Evolutionary conservation across 2,797 vertebrate genomes (phyloP), one percentile per base, ranked within the genome.

Genomic region (Distichodus sexfasciatus): DNA sequence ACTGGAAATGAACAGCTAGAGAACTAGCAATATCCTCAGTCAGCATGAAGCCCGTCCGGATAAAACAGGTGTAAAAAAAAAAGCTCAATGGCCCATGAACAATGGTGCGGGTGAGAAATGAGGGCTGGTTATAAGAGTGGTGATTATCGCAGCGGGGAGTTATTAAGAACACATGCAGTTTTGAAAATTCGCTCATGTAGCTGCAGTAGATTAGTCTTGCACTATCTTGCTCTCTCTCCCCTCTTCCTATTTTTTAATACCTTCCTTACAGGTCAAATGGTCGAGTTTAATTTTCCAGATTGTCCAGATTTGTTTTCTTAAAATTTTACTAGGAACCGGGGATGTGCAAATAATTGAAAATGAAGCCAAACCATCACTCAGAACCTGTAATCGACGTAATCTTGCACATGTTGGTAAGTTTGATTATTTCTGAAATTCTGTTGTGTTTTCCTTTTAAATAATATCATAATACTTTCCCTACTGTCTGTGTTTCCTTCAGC

Each of bases 141-240:
- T 66, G 48, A 66, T 72, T 51, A 72, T 72, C 63, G 36, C 70
- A 53, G 62, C 36, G 6, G 66, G 66, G 54, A 46, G 40, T 53
- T 72, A 66, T 66, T 72, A 66, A 60, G 21, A 53, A 60, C 64
- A 59, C 36, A 43, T 28, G 36, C 38, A 43, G 28, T 41, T 59
- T 41, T 10, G 57, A 72, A 60, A 51, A 59, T 59, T 66, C 70
- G 43, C 47, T 57, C 44, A 36, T 36, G 68, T 46, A 62, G 21
- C 58, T 43, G 38, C 51, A 64, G 68, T 69, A 44, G 51, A 70
- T 51, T 48, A 38, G n/a, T 48, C 59, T 40, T 38, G 7, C 35
- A 61, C 19, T 41, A 21, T 70, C 17, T 31, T 26, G 26, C 19
- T 51, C 12, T 44, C 2, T 57, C 38, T 64, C 19, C 1, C 0